Evolutionary conservation across 1,140 invertebrate genomes (phyloP), one percentile per base, ranked within the genome.

Genomic region (Gonioctena quinquepunctata): DNA sequence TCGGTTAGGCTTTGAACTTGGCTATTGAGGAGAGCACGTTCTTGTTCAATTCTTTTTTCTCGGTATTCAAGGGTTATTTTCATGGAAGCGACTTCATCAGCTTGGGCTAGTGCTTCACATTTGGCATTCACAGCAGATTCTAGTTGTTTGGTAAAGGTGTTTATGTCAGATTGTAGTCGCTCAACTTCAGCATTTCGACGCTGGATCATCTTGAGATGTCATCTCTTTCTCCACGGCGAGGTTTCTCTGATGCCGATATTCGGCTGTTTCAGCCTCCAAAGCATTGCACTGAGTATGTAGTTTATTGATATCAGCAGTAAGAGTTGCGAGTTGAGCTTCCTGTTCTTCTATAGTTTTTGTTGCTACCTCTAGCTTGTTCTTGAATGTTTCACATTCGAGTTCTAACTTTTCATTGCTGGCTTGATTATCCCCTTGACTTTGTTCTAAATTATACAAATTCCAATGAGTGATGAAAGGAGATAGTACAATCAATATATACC

Each of bases 11-110:
- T 86, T 70, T 90, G 85, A 70, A 95, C 90, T 85, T 96, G 93
- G 74, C 92, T 90, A 71, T 89, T 87, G 19, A 95, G 79, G 62
- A 95, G 86, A 8, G 85, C 82, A 70, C 89, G 88, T 83, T 96
- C 94, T 82, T 93, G 91, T 74, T 95, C 91, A 52, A 96, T 84
- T n/a, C 92, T 85, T 78, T 92, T 92, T 83, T 95, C 93, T 82
- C 91, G 92, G 78, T 90, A 92, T 71, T 95, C 89, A 21, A 94
- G 80, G 7, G 90, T 88, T 21, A 94, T 84, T 83, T 95, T 91
- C 76, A 90, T 90, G 72, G 90, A 92, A 73, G 91, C 87, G 18
- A 94, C 85, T 85, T 96, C 94, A 84, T 95, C 93, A 60, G 90
- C 86, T 57, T 91, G 88, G 16, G 90, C 88, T 22, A 96, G 80